These are phyloP conservation scores for Entosphenus tridentatus DNA, from an alignment of 2,113 vertebrate genomes.

Conservation along the genomic window DNA sequence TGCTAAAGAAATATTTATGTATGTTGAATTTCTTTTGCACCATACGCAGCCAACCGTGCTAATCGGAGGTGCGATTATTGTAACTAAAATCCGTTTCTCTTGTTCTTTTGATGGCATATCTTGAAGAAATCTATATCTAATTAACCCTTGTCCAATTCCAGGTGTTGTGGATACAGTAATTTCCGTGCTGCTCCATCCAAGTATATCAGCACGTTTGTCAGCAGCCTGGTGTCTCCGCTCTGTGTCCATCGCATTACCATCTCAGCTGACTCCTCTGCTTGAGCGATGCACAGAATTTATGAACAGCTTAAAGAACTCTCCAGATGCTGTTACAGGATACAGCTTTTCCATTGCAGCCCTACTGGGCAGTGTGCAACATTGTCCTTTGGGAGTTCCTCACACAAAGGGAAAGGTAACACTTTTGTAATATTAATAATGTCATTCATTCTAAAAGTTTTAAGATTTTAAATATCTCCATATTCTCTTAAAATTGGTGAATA, in stretches of 20 bases:
- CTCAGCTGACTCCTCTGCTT: slow-evolving; percentile 72
- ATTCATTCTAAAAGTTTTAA: too few relatives aligned
- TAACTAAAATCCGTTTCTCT: too few relatives aligned
- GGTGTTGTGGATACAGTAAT: slow-evolving; percentile 79
- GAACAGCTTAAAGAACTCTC: slow-evolving; percentile 79
- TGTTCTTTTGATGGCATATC: too few relatives aligned
- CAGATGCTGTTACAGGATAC: slow-evolving; percentile 92
- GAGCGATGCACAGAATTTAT: slow-evolving; percentile 81
- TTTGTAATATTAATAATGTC: too few relatives aligned
- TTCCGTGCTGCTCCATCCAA: slow-evolving; percentile 83
- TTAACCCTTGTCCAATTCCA: slow-evolving; percentile 13
- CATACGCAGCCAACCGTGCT: too few relatives aligned
- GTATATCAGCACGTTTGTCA: slow-evolving; percentile 82
- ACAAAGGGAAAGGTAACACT: slow-evolving; percentile 60
- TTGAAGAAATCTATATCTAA: too few relatives aligned
- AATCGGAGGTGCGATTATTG: too few relatives aligned
- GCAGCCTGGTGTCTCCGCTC: slow-evolving; percentile 88
- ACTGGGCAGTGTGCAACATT: slow-evolving; percentile 82
- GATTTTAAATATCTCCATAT: too few relatives aligned
- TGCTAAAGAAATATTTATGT: too few relatives aligned
- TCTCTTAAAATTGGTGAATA: too few relatives aligned
- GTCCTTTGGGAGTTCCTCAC: slow-evolving; percentile 79
- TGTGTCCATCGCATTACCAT: slow-evolving; percentile 69
- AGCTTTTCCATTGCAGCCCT: slow-evolving; percentile 95
- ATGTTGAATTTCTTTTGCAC: too few relatives aligned